These are phyloP conservation scores for Crenuchus spilurus DNA, from an alignment of 2,797 vertebrate genomes.

Conservation along the genomic window DNA sequence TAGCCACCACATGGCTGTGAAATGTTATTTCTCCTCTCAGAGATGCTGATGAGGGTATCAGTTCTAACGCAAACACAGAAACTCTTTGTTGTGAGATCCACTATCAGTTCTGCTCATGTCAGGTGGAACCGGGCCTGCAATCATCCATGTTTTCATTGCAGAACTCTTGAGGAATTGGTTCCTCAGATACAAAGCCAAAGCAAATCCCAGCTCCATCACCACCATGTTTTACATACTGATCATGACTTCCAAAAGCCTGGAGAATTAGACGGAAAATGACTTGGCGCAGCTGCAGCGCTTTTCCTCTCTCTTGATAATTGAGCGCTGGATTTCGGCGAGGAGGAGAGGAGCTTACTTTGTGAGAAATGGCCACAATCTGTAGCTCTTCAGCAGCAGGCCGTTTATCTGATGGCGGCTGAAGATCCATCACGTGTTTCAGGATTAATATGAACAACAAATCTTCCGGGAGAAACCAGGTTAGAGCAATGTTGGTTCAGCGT, in stretches of 20 bases:
- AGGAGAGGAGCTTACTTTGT: background rate
- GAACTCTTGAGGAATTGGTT: background rate
- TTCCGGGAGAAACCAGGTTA: background rate
- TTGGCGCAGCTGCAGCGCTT: background rate
- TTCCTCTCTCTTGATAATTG: background rate
- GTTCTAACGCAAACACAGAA: background rate
- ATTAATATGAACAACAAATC: background rate
- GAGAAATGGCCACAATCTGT: background rate
- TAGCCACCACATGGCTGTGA: background rate
- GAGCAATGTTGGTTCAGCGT: background rate
- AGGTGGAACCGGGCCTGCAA: background rate
- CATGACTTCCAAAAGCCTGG: background rate
- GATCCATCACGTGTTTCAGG: background rate
- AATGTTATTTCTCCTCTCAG: background rate
- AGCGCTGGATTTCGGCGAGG: background rate
- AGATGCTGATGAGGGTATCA: background rate
- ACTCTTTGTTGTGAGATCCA: background rate
- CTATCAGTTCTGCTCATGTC: background rate
- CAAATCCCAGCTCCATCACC: conserved; percentile 10
- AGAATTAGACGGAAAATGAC: background rate
- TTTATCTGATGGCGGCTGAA: background rate
- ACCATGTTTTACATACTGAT: background rate
- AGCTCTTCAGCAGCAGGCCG: too few species aligned
- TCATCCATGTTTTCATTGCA: background rate
- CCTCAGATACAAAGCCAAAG: conserved; percentile 3